Conservation (phyloP, 2,888 invertebrate genomes). For the Pristionchus arcanus region DNA sequence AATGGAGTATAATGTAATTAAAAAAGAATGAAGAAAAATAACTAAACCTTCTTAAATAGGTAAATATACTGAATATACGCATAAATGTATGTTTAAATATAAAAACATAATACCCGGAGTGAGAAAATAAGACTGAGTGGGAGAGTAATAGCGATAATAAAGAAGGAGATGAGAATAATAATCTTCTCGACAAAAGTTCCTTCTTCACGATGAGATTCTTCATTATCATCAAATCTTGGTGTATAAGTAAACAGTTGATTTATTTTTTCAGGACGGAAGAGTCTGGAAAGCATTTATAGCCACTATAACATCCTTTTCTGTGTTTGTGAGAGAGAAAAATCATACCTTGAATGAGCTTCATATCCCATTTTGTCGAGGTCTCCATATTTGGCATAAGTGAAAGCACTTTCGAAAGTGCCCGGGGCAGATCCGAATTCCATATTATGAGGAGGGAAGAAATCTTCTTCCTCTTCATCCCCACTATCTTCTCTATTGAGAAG, state of each 20-base stretch:
- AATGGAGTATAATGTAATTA: not conserved
- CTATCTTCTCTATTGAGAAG: constrained; percentile 43
- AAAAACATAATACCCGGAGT: constrained; percentile 67
- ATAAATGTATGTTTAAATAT: not conserved
- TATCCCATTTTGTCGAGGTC: constrained; percentile 72
- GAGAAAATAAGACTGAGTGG: constrained; percentile 76
- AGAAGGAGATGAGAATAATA: constrained; percentile 61
- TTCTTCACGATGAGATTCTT: constrained; percentile 59
- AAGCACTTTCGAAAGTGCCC: constrained; percentile 66
- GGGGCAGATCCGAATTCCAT: constrained; percentile 64
- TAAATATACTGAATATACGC: not conserved
- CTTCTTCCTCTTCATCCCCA: constrained; percentile 35
- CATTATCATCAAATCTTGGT: constrained; percentile 59
- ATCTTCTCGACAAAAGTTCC: constrained; percentile 61
- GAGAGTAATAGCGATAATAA: constrained; percentile 71
- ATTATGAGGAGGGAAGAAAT: not conserved
- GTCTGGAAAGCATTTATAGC: not conserved
- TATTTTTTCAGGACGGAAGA: not conserved
- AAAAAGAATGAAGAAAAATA: not conserved
- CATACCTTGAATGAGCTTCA: constrained; percentile 63
- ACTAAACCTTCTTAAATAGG: too few species aligned
- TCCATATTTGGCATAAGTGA: constrained; percentile 72
- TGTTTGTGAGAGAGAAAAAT: not conserved
- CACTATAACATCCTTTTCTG: not conserved
- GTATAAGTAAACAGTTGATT: constrained; percentile 62